Conservation (phyloP, 2,113 vertebrate genomes). For the Brienomyrus brachyistius region DNA sequence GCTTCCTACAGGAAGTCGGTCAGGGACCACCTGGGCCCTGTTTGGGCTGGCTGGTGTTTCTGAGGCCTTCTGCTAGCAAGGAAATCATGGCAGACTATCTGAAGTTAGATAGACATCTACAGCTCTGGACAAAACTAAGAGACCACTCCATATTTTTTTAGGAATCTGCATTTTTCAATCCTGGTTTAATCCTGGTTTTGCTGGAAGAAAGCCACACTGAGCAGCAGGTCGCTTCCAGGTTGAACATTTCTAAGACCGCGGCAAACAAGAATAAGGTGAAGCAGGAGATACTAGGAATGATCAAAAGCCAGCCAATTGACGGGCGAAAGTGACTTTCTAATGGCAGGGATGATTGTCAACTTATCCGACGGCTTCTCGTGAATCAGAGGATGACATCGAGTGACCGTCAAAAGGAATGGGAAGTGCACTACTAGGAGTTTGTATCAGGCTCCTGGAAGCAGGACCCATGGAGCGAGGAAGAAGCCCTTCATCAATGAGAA, state of each 20-base stretch:
- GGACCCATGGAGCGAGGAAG: not conserved
- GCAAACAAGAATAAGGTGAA: not conserved
- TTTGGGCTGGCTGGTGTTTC: not conserved
- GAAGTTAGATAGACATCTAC: not conserved
- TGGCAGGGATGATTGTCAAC: not conserved
- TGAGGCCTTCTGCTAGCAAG: not conserved
- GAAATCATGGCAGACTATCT: not conserved
- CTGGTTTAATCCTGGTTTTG: not conserved
- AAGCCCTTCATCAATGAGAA: not conserved
- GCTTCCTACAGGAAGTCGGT: conserved; percentile 11
- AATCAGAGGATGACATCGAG: not conserved
- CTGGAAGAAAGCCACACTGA: not conserved
- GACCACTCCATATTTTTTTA: not conserved
- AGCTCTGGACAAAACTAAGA: not conserved
- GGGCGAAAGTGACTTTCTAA: not conserved
- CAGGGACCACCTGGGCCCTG: not conserved
- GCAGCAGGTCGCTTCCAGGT: not conserved
- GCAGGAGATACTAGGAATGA: not conserved
- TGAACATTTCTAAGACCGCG: not conserved
- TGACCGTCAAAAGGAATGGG: not conserved
- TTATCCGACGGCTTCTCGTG: not conserved
- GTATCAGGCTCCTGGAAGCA: not conserved
- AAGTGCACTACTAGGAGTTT: not conserved
- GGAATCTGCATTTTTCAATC: not conserved
- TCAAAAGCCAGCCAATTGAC: not conserved